Conservation (phyloP, 2,113 vertebrate genomes). For the Todiramphus saurophagus region DNA sequence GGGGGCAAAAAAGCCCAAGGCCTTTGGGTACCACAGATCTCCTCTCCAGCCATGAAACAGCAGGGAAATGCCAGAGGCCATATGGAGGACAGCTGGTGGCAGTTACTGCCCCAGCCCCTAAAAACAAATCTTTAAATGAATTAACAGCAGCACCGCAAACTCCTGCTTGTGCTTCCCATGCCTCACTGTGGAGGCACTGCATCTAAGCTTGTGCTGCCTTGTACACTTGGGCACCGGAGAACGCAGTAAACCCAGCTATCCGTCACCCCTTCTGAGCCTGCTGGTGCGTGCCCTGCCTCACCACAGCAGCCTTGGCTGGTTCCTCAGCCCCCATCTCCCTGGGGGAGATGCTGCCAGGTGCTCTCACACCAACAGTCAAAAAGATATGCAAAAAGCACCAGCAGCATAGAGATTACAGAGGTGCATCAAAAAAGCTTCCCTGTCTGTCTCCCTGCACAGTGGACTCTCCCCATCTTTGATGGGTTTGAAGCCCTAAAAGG, state of each 20-base stretch:
- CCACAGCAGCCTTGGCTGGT: neutral
- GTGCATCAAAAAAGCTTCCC: conserved; percentile 2
- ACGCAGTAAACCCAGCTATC: neutral
- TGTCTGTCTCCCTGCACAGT: neutral
- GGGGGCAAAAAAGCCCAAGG: neutral
- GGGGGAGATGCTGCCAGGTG: neutral
- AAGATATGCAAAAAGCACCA: neutral
- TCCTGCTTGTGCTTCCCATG: neutral
- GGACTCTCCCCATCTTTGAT: neutral
- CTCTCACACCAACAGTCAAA: neutral
- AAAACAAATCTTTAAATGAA: neutral
- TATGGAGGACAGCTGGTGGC: neutral
- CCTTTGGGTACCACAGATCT: neutral
- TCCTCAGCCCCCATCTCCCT: neutral
- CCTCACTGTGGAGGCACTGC: neutral
- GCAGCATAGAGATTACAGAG: neutral
- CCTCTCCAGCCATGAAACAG: neutral
- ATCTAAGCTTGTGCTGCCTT: neutral
- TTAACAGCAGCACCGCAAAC: neutral
- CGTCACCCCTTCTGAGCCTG: neutral
- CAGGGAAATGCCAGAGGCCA: neutral
- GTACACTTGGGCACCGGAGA: neutral
- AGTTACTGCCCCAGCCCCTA: neutral
- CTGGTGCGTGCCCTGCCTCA: rapidly evolving
- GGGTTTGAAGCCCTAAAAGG: conserved; percentile 7